phyloP scores from a whole-genome alignment of 35 echinoderm and acorn worm genomes.

The Acanthaster planci region DNA sequence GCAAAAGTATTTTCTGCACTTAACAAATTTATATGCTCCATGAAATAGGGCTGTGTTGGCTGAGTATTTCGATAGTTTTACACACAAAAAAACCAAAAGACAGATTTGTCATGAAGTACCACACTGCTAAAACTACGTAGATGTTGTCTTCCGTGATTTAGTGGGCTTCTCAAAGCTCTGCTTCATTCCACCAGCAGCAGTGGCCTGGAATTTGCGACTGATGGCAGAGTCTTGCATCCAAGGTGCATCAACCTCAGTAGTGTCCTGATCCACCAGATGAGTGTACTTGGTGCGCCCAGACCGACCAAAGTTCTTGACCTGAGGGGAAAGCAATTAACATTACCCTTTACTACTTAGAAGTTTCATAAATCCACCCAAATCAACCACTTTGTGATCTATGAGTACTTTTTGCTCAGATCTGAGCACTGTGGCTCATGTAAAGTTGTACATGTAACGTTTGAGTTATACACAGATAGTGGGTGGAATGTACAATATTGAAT shows the following conservation, averaged over 20 bases:
- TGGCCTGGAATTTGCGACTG: slow-evolving; percentile 77
- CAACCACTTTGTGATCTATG: no score
- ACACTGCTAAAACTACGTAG: background rate
- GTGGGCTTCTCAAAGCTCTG: slow-evolving; percentile 94
- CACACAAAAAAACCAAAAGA: background rate
- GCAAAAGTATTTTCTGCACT: no score
- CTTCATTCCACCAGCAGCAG: slow-evolving; percentile 77
- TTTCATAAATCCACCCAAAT: background rate
- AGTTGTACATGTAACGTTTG: no score
- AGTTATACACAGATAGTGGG: no score
- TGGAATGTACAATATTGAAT: no score
- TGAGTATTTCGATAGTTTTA: no score
- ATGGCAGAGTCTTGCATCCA: slow-evolving; percentile 76
- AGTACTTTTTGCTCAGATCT: no score
- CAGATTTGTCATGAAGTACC: background rate
- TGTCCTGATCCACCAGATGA: slow-evolving; percentile 94
- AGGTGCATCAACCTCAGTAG: slow-evolving; percentile 81
- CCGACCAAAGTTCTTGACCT: slow-evolving; percentile 99
- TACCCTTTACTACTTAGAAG: background rate
- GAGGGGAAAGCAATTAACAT: background rate
- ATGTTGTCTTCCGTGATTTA: slow-evolving; percentile 22
- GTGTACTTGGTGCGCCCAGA: slow-evolving; percentile 98
- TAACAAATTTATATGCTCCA: no score
- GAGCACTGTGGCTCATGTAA: no score
- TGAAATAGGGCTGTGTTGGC: no score